Evolutionary conservation across 2,797 vertebrate species (phyloP).

Genomic region (Lacerta bilineata): DNA sequence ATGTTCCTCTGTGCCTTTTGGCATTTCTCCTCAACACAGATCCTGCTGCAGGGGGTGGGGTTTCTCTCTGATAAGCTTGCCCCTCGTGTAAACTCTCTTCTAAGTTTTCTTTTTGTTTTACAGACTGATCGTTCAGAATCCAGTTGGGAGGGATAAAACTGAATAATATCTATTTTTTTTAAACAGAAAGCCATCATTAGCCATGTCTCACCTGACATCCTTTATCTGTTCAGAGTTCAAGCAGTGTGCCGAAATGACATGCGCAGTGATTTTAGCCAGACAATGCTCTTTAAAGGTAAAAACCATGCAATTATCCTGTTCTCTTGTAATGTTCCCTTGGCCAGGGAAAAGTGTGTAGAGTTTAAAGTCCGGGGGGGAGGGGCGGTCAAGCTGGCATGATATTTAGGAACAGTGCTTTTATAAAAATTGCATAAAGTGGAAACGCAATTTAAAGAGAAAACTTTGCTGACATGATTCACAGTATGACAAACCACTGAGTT

Average conservation of each 20-base stretch:
- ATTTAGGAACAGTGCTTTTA: constrained; percentile 6
- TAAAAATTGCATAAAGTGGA: neutral
- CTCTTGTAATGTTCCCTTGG: neutral
- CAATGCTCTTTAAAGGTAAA: constrained; percentile 97
- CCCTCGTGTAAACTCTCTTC: constrained; percentile 54
- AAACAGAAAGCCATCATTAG: constrained; percentile 93
- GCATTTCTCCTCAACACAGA: neutral
- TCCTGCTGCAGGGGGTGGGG: constrained; percentile 2
- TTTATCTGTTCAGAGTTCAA: constrained; percentile 97
- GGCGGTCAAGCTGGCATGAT: too few relatives aligned
- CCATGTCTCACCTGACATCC: constrained; percentile 93
- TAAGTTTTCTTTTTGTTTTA: constrained; percentile 71
- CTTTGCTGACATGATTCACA: neutral
- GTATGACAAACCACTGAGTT: neutral
- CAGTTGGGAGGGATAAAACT: constrained; percentile 77
- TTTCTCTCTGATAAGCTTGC: constrained; percentile 48
- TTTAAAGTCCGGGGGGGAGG: too few relatives aligned
- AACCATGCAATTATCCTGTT: constrained; percentile 28
- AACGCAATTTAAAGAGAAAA: neutral
- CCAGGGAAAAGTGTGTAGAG: neutral
- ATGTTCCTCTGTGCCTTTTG: neutral
- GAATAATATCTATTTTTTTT: constrained; percentile 79
- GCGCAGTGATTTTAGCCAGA: constrained; percentile 99
- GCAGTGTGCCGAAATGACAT: constrained; percentile 95
- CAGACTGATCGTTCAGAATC: constrained; percentile 71